A percentile compares a stretch with the other conserved stretches of the same genome.
These are phyloP conservation scores for Tipula vernalis DNA, from an alignment of 2,888 invertebrate species.

Conservation along the genomic window DNA sequence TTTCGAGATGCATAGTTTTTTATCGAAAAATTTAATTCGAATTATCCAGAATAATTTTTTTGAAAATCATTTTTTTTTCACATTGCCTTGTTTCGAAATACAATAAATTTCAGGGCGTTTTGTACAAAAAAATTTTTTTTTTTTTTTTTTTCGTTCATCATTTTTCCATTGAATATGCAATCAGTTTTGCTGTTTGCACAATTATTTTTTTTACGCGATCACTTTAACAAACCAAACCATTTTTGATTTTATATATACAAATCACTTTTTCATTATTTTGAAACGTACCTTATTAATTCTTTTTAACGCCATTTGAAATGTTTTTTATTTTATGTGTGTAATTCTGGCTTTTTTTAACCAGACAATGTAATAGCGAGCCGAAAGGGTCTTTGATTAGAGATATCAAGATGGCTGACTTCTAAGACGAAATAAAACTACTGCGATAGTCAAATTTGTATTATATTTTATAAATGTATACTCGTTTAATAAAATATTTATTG, in stretches of 20 bases:
- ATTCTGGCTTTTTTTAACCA: constrained; percentile 49
- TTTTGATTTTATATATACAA: not conserved
- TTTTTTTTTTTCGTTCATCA: not conserved
- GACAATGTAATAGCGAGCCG: constrained; percentile 68
- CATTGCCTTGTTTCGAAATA: constrained; percentile 12
- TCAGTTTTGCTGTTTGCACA: constrained; percentile 9
- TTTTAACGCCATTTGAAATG: constrained; percentile 83
- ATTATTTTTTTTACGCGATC: constrained; percentile 11
- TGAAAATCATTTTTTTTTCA: constrained; percentile 9
- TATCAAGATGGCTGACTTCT: constrained; percentile 77
- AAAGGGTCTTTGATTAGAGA: constrained; percentile 71
- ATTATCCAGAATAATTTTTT: constrained; percentile 11
- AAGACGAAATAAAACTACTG: constrained; percentile 58
- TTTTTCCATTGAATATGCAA: constrained; percentile 1
- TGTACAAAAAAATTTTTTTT: constrained; percentile 9
- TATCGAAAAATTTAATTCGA: not conserved
- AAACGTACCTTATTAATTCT: constrained; percentile 89
- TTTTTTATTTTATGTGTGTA: constrained; percentile 49
- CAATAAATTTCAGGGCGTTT: constrained; percentile 11
- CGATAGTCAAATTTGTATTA: constrained; percentile 42
- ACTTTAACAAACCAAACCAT: not conserved
- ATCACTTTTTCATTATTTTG: constrained; percentile 22
- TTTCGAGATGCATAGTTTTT: not conserved
- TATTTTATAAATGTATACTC: not conserved
- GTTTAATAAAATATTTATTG: not conserved